A percentile compares a stretch with the other conserved stretches of the same genome.
Conservation (phyloP, 2,797 vertebrate species). For the Danio jaintianensis region DNA sequence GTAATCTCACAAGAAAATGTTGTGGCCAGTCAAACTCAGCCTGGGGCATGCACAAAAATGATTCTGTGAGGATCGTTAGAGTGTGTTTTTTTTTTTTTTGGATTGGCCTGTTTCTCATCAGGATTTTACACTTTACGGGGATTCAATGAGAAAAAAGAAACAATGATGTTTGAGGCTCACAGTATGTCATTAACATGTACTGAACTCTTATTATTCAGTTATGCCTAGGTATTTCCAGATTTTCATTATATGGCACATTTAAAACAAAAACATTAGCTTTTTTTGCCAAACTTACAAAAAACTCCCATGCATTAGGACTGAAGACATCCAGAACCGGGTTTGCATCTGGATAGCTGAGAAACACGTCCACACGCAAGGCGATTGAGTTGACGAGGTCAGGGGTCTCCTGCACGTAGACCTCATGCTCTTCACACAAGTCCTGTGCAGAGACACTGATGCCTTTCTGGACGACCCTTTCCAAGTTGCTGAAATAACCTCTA, state of each 20-base stretch:
- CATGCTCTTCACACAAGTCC: conserved; percentile 70
- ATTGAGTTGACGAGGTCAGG: conserved; percentile 82
- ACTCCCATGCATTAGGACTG: conserved; percentile 77
- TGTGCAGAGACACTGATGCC: conserved; percentile 62
- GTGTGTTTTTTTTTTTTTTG: too few species aligned
- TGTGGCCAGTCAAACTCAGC: too few species aligned
- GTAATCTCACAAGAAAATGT: too few species aligned
- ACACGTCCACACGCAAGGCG: conserved; percentile 78
- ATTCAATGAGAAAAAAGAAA: too few species aligned
- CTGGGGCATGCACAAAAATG: too few species aligned
- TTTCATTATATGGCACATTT: too few species aligned
- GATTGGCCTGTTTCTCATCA: neutral
- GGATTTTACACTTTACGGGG: too few species aligned
- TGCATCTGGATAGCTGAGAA: conserved; percentile 73
- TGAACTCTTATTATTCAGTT: too few species aligned
- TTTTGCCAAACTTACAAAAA: conserved; percentile 78
- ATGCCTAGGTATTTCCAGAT: too few species aligned
- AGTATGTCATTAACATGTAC: too few species aligned
- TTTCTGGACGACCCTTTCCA: conserved; percentile 77
- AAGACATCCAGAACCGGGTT: conserved; percentile 82
- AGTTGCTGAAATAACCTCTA: conserved; percentile 82
- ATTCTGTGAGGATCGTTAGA: too few species aligned
- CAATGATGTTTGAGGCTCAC: too few species aligned
- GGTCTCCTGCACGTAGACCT: conserved; percentile 82
- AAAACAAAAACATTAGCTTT: neutral